Conservation (phyloP, 2,797 vertebrate species). For the Tarsius wallacei region DNA sequence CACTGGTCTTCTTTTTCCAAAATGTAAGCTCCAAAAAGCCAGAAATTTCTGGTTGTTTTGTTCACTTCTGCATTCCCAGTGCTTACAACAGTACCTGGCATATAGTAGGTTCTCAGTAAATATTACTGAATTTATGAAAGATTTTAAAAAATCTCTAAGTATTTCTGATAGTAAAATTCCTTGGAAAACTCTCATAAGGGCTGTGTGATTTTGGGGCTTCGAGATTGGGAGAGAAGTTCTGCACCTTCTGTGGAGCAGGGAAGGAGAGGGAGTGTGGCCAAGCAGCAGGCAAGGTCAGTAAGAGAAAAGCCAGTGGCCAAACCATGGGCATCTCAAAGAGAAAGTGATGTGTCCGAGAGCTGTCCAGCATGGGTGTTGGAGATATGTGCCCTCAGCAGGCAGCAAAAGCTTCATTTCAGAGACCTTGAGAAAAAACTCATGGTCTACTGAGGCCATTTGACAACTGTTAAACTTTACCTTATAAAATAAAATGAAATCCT, state of each 20-base stretch:
- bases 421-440: conserved; percentile 72
- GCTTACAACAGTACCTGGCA: neutral
- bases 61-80: neutral
- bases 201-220: neutral
- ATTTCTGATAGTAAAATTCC: neutral
- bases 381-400: conserved; percentile 48
- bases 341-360: accelerated
- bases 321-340: neutral
- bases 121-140: neutral
- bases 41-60: neutral
- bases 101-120: neutral
- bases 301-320: neutral
- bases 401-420: conserved; percentile 85
- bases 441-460: conserved; percentile 77
- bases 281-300: too few relatives aligned
- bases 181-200: neutral
- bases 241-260: neutral
- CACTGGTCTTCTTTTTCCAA: neutral
- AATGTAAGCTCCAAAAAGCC: neutral
- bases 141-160: neutral
- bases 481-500: conserved; percentile 83
- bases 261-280: neutral
- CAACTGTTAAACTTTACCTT: conserved; percentile 74
- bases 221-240: neutral
- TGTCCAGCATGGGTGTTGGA: neutral